These are phyloP conservation scores for Lemur catta DNA, from an alignment of 2,797 vertebrate species.

Conservation along the genomic window DNA sequence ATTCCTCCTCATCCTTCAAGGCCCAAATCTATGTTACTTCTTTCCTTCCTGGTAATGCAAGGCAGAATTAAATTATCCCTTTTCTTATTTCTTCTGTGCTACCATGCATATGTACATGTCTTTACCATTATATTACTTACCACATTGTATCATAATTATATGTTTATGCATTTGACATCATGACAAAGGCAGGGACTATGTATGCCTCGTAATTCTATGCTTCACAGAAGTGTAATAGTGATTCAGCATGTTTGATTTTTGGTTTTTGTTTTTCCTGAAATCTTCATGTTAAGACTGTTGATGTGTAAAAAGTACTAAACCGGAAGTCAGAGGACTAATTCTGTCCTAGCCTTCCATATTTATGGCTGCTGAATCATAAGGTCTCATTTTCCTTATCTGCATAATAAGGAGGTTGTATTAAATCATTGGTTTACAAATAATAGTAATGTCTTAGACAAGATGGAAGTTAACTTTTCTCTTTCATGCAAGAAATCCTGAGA, in stretches of 20 bases:
- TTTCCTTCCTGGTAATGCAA: not conserved
- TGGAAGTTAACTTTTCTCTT: not conserved
- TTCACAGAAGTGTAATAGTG: not conserved
- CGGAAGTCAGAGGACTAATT: not conserved
- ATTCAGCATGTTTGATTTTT: not conserved
- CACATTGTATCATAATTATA: not conserved
- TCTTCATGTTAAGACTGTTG: not conserved
- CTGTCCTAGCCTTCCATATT: not conserved
- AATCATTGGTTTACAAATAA: constrained; percentile 14
- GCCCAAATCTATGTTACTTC: not conserved
- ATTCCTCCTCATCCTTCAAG: not conserved
- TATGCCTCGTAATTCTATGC: not conserved
- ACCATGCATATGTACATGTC: not conserved
- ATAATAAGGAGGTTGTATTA: not conserved
- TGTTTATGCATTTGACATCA: not conserved
- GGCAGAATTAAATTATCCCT: not conserved
- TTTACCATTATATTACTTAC: not conserved
- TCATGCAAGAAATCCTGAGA: not conserved
- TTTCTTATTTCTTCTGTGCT: not conserved
- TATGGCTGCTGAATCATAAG: not conserved
- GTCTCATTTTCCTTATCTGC: not conserved
- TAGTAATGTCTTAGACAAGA: not conserved
- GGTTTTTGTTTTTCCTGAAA: not conserved
- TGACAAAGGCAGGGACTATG: not conserved
- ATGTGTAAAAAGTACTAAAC: not conserved